Percentiles rank a stretch among this genome's conserved stretches.
These are phyloP conservation scores for Lota lota DNA, from an alignment of 2,113 vertebrate species.

Conservation along the genomic window DNA sequence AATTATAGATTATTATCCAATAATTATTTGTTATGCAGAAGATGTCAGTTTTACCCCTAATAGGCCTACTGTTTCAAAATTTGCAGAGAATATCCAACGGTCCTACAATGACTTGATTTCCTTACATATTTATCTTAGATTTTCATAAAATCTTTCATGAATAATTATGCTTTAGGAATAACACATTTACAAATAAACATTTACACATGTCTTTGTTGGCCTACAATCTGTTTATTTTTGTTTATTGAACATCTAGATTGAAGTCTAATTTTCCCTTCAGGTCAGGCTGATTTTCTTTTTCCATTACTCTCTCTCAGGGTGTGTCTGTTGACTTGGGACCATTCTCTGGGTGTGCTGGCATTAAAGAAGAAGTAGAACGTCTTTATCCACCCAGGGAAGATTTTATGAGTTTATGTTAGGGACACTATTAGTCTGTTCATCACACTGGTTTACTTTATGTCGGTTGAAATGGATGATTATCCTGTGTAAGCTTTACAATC, in stretches of 20 bases:
- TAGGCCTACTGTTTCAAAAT: too few relatives aligned
- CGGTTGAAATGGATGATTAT: background rate
- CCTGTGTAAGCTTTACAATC: background rate
- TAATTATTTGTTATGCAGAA: too few relatives aligned
- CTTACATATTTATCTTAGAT: too few relatives aligned
- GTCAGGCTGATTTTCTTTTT: constrained; percentile 10
- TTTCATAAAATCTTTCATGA: too few relatives aligned
- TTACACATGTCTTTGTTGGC: too few relatives aligned
- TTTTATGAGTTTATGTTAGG: background rate
- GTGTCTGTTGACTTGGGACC: constrained; percentile 10
- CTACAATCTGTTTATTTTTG: too few relatives aligned
- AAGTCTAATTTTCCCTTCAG: background rate
- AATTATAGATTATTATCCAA: too few relatives aligned
- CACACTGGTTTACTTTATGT: background rate
- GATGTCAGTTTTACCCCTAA: too few relatives aligned
- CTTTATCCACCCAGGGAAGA: constrained; percentile 17
- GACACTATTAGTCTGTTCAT: background rate
- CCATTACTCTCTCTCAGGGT: constrained; percentile 16
- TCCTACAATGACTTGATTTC: too few relatives aligned
- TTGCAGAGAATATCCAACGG: too few relatives aligned
- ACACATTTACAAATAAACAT: too few relatives aligned
- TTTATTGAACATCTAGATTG: background rate
- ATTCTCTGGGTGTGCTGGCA: constrained; percentile 14
- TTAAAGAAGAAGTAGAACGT: constrained; percentile 5
- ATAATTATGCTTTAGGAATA: too few relatives aligned